These are phyloP conservation scores for Adelosebastes latens DNA, from an alignment of 2,797 vertebrate species.

Conservation along the genomic window DNA sequence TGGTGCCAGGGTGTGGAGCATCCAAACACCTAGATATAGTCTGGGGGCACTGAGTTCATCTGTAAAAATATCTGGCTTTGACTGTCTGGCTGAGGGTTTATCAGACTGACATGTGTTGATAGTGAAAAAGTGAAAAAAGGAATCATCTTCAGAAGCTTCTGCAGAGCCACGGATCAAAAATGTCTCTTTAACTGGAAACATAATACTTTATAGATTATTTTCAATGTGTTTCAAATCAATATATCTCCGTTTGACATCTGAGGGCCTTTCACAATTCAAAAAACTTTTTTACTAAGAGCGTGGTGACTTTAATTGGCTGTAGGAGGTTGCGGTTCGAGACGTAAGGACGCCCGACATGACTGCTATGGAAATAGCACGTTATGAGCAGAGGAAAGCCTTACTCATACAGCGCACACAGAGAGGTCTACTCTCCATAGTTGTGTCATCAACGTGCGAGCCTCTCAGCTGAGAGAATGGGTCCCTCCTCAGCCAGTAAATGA, in stretches of 20 bases:
- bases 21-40: constrained; percentile 56
- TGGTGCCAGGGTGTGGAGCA: constrained; percentile 6
- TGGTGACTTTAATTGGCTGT: constrained; percentile 49
- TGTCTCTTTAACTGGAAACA: constrained; percentile 21
- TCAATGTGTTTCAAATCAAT: constrained; percentile 65
- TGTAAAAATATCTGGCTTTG: constrained; percentile 25
- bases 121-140: neutral
- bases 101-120: constrained; percentile 40
- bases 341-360: constrained; percentile 37
- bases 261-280: constrained; percentile 8
- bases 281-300: constrained; percentile 31
- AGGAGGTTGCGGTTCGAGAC: constrained; percentile 53
- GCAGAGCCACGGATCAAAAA: constrained; percentile 31
- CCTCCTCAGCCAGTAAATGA: constrained; percentile 55
- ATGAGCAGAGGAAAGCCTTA: constrained; percentile 66
- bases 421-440: constrained; percentile 32
- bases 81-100: constrained; percentile 14
- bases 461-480: constrained; percentile 59
- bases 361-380: constrained; percentile 54
- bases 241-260: constrained; percentile 35
- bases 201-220: constrained; percentile 21
- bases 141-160: constrained; percentile 16
- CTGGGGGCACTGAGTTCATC: constrained; percentile 42
- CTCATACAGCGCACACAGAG: constrained; percentile 47
- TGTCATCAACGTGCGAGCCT: constrained; percentile 46